These are phyloP conservation scores for Plectropomus leopardus DNA, from an alignment of 2,113 vertebrate genomes.

Conservation along the genomic window DNA sequence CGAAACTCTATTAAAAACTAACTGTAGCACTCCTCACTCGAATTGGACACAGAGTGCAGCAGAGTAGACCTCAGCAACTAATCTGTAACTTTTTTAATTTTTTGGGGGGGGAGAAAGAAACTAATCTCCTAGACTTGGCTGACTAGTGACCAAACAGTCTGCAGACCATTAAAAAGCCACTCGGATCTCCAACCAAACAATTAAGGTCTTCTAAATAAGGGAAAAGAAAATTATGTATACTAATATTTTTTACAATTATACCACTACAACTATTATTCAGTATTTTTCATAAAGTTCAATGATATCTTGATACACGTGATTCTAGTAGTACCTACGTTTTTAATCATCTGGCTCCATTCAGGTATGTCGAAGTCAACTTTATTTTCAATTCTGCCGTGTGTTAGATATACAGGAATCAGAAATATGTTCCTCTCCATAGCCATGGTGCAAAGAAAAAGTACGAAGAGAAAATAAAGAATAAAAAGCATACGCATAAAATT, in stretches of 20 bases:
- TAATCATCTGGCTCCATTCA: neutral
- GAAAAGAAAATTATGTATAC: neutral
- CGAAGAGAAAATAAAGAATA: too few relatives aligned
- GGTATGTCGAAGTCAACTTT: too few relatives aligned
- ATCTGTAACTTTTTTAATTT: neutral
- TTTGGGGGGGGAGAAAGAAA: neutral
- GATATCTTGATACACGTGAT: neutral
- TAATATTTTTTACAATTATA: too few relatives aligned
- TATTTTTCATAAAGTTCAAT: neutral
- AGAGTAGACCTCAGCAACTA: neutral
- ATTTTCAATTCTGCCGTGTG: too few relatives aligned
- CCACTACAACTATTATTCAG: neutral
- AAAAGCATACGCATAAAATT: too few relatives aligned
- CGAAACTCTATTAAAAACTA: neutral
- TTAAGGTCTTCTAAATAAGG: neutral
- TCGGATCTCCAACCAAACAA: neutral
- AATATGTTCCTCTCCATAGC: too few relatives aligned
- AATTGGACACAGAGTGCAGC: neutral
- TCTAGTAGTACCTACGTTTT: too few relatives aligned
- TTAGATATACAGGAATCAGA: too few relatives aligned
- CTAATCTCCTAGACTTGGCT: neutral
- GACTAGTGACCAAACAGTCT: neutral
- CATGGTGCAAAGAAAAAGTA: too few relatives aligned
- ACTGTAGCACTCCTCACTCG: neutral
- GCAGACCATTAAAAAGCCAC: neutral